Evolutionary conservation across 2,113 vertebrate species (phyloP).

Genomic region (Semnornis frantzii): DNA sequence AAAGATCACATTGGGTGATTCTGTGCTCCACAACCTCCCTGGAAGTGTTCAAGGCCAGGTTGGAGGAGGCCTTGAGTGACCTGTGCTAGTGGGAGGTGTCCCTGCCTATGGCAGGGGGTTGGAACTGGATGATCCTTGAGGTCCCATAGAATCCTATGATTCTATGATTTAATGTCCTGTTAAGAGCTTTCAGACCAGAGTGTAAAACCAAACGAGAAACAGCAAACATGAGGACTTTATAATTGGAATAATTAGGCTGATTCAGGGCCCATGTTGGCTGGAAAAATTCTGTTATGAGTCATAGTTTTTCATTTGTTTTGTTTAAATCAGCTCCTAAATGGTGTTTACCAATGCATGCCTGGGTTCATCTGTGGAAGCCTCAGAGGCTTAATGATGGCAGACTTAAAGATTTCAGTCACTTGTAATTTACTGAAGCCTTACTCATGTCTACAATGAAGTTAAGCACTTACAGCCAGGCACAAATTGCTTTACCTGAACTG

Average conservation of each 20-base stretch:
- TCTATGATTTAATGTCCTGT: not conserved
- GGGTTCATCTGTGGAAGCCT: not conserved
- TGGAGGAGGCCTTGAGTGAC: too few relatives aligned
- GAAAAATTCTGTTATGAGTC: not conserved
- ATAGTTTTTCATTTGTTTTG: not conserved
- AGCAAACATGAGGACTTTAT: not conserved
- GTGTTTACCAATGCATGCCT: not conserved
- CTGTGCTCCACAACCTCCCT: too few relatives aligned
- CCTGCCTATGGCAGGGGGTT: too few relatives aligned
- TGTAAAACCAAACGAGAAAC: not conserved
- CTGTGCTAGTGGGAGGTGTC: too few relatives aligned
- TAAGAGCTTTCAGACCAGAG: not conserved
- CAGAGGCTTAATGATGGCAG: not conserved
- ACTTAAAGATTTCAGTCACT: not conserved
- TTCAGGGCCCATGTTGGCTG: not conserved
- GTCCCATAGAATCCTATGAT: too few relatives aligned
- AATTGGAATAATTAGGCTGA: constrained; percentile 13
- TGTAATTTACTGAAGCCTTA: not conserved
- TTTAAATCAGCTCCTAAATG: not conserved
- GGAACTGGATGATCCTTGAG: too few relatives aligned
- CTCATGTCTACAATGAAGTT: not conserved
- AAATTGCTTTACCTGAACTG: not conserved
- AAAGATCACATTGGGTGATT: too few relatives aligned
- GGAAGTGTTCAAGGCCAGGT: too few relatives aligned
- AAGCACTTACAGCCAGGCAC: not conserved